phyloP scores from a whole-genome alignment of 2,888 invertebrate species.

The Phaedon cochleariae region DNA sequence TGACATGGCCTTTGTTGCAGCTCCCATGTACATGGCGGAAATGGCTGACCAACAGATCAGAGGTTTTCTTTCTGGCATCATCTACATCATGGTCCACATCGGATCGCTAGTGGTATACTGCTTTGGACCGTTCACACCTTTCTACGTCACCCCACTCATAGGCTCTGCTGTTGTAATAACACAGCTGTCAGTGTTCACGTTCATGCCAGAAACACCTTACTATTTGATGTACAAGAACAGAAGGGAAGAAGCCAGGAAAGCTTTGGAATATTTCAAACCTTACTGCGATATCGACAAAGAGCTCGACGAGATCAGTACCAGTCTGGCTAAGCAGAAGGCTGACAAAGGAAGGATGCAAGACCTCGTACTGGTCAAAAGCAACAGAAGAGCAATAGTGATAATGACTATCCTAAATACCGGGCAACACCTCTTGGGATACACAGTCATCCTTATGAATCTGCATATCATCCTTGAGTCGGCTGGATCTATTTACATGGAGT shows the following conservation, averaged over 20 bases:
- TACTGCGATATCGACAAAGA: conserved; percentile 54
- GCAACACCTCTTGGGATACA: conserved; percentile 59
- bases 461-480: conserved; percentile 56
- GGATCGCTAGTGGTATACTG: conserved; percentile 57
- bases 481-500: conserved; percentile 50
- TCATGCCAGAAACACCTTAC: conserved; percentile 60
- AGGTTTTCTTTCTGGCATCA: conserved; percentile 58
- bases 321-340: conserved; percentile 54
- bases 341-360: conserved; percentile 56
- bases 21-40: conserved; percentile 60
- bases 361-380: conserved; percentile 54
- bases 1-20: conserved; percentile 59
- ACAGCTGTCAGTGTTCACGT: conserved; percentile 54
- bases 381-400: conserved; percentile 56
- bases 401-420: conserved; percentile 56
- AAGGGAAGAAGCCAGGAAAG: conserved; percentile 51
- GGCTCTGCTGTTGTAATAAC: conserved; percentile 49
- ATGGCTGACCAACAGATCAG: conserved; percentile 59
- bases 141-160: conserved; percentile 47
- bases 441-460: conserved; percentile 59
- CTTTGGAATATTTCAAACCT: conserved; percentile 51
- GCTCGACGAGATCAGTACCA: conserved; percentile 54
- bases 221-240: conserved; percentile 54
- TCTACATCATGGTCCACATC: conserved; percentile 58
- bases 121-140: conserved; percentile 51